These are phyloP conservation scores for Pheosia gnoma DNA, from an alignment of 2,888 invertebrate species.

Conservation along the genomic window DNA sequence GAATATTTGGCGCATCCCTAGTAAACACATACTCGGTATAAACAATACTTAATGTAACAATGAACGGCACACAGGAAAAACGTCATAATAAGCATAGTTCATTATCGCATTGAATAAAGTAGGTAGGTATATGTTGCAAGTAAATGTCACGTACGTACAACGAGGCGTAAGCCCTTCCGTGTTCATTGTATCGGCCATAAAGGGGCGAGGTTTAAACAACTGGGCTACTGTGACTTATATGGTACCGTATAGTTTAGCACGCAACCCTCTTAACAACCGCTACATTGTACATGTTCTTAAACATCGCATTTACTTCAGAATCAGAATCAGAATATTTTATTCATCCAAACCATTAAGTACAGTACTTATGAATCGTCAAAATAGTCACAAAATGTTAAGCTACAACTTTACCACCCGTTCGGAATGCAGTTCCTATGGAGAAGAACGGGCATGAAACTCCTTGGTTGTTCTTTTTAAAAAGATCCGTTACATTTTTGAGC, in stretches of 20 bases:
- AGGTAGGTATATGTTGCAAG: constrained; percentile 12
- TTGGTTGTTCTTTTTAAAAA: too few species aligned
- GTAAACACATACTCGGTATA: too few species aligned
- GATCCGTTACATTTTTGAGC: too few species aligned
- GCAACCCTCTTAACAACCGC: background rate
- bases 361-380: too few species aligned
- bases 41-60: background rate
- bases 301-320: too few species aligned
- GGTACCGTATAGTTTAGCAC: constrained; percentile 1
- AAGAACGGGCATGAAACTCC: too few species aligned
- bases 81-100: constrained; percentile 8
- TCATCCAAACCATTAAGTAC: too few species aligned
- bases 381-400: too few species aligned
- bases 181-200: constrained; percentile 20
- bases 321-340: too few species aligned
- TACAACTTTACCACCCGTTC: too few species aligned
- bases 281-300: background rate
- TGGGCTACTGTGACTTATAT: constrained; percentile 14
- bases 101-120: constrained; percentile 19
- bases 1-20: too few species aligned
- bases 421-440: too few species aligned
- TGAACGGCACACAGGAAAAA: constrained; percentile 3
- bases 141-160: constrained; percentile 18
- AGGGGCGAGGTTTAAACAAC: constrained; percentile 8
- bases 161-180: background rate